These are phyloP conservation scores for Epinephelus malabaricus DNA, from an alignment of 2,797 vertebrate genomes.

Conservation along the genomic window DNA sequence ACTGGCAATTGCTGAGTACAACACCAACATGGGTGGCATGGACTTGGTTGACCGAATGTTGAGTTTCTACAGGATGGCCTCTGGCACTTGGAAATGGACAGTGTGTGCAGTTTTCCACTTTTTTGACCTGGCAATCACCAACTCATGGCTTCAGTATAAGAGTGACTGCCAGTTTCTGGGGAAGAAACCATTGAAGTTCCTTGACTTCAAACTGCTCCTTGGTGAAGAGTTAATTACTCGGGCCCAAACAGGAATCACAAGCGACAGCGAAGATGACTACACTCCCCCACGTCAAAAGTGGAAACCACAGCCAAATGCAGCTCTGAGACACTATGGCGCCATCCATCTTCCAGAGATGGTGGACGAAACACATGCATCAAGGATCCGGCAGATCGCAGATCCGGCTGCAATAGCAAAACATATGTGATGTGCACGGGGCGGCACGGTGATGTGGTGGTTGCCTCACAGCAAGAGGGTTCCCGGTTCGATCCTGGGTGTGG, in stretches of 20 bases:
- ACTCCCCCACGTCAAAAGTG: no score
- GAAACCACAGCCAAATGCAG: not conserved
- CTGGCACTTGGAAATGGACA: conserved; percentile 40
- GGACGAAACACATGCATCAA: no score
- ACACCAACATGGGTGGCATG: conserved; percentile 54
- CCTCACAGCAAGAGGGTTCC: no score
- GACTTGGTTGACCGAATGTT: conserved; percentile 38
- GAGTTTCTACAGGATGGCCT: no score
- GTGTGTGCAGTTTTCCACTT: conserved; percentile 37
- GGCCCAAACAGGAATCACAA: conserved; percentile 24
- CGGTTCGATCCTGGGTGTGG: no score
- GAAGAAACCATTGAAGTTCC: no score
- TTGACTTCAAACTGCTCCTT: conserved; percentile 15
- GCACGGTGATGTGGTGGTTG: no score
- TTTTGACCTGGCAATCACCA: conserved; percentile 56
- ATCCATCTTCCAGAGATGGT: not conserved
- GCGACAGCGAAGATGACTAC: conserved; percentile 27
- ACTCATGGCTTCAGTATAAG: conserved; percentile 53
- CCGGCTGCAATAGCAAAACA: no score
- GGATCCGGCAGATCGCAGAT: no score
- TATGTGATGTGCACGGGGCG: no score
- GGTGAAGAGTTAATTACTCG: conserved; percentile 35
- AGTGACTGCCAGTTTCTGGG: conserved; percentile 12
- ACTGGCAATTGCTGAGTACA: conserved; percentile 49
- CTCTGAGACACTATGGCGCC: conserved; percentile 28